Evolutionary conservation across 2,113 vertebrate species (phyloP).

Genomic region (Cephalopholis sonnerati): DNA sequence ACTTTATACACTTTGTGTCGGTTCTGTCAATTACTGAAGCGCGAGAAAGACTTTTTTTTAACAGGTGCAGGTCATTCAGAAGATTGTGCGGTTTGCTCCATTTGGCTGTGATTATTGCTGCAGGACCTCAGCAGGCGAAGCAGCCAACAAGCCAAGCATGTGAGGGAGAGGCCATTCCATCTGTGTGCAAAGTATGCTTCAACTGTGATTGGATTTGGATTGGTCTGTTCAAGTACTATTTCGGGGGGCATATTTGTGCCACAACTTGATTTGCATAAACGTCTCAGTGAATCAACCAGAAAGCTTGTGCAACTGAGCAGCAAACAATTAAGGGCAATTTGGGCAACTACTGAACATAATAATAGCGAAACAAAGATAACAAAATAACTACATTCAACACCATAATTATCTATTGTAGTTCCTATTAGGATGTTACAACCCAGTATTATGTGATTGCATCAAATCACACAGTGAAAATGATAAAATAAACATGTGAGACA

Average conservation of each 20-base stretch:
- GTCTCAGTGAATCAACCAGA: conserved; percentile 20
- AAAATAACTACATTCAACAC: conserved; percentile 8
- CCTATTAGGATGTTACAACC: background rate
- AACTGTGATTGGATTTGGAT: conserved; percentile 33
- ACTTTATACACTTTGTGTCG: background rate
- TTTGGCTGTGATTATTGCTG: conserved; percentile 46
- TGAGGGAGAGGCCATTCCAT: conserved; percentile 45
- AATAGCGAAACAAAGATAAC: conserved; percentile 1
- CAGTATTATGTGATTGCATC: background rate
- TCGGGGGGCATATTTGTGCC: conserved; percentile 31
- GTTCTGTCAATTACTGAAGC: background rate
- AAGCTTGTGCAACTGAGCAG: conserved; percentile 24
- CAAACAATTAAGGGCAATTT: conserved; percentile 40
- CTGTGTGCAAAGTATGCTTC: conserved; percentile 46
- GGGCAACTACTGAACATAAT: background rate
- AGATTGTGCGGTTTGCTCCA: conserved; percentile 25
- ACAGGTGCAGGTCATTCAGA: conserved; percentile 10
- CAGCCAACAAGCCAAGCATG: conserved; percentile 36
- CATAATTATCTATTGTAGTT: background rate
- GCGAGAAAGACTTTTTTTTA: background rate
- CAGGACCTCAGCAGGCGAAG: conserved; percentile 32
- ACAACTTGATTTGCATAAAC: conserved; percentile 43
- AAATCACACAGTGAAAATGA: background rate
- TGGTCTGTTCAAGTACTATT: conserved; percentile 24
- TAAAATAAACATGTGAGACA: background rate